Percentiles rank a stretch among this genome's conserved stretches.
Evolutionary conservation across 2,797 vertebrate genomes (phyloP).

Genomic region (Diplodus sargus): DNA sequence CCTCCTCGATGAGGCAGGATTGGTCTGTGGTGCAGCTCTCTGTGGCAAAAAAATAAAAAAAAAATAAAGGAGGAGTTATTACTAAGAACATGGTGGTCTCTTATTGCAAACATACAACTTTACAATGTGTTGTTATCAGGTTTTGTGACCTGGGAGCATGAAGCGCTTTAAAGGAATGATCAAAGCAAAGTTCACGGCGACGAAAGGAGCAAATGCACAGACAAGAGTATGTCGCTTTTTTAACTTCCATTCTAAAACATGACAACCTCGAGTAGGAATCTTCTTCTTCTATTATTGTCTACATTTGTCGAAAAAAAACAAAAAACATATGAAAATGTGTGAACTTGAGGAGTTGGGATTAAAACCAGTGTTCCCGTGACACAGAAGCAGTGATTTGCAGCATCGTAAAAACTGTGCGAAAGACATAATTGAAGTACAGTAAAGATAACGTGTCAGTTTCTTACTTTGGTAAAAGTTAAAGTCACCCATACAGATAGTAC

Average conservation of each 20-base stretch:
- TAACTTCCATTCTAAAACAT: neutral
- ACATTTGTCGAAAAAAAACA: neutral
- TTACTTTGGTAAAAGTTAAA: too few species aligned
- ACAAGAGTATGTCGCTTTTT: neutral
- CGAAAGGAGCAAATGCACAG: neutral
- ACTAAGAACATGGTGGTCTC: neutral
- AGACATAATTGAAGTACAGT: too few species aligned
- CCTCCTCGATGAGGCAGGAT: conserved; percentile 76
- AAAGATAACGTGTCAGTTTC: too few species aligned
- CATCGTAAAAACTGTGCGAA: too few species aligned
- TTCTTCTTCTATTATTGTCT: neutral
- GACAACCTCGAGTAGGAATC: neutral
- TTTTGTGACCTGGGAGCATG: conserved; percentile 5
- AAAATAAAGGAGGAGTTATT: neutral
- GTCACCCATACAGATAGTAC: too few species aligned
- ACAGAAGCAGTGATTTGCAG: neutral
- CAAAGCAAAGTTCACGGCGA: conserved; percentile 2
- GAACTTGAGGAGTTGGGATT: neutral
- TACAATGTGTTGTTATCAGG: conserved; percentile 51
- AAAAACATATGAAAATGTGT: neutral
- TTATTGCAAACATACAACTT: conserved; percentile 18
- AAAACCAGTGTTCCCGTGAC: neutral
- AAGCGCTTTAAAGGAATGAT: conserved; percentile 30
- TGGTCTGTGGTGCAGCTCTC: conserved; percentile 76
- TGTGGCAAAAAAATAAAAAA: conserved; percentile 27